These are phyloP conservation scores for Folsomia candida DNA, from an alignment of 2,888 invertebrate species.

Conservation along the genomic window DNA sequence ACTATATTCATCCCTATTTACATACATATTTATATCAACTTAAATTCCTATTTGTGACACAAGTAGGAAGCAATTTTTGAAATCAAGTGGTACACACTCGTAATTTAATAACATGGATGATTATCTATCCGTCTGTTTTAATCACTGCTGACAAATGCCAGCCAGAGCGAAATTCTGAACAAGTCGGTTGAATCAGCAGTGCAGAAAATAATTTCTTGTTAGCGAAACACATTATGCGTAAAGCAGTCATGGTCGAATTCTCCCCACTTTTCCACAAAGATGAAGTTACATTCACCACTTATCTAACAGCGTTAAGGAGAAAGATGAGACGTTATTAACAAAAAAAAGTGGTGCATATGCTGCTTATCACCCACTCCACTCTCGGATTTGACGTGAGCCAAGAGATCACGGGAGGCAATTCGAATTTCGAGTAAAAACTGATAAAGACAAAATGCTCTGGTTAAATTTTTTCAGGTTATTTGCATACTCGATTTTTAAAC, in stretches of 20 bases:
- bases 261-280: neutral
- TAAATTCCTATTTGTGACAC: neutral
- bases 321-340: too few species aligned
- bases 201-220: neutral
- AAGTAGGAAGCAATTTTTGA: neutral
- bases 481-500: neutral
- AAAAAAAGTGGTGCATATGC: constrained; percentile 5
- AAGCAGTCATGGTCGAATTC: neutral
- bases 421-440: neutral
- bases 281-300: neutral
- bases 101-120: too few species aligned
- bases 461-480: neutral
- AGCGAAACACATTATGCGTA: neutral
- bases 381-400: neutral
- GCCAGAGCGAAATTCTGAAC: neutral
- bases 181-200: neutral
- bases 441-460: neutral
- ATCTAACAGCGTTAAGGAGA: too few species aligned
- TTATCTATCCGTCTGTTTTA: too few species aligned
- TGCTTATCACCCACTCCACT: constrained; percentile 14
- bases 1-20: too few species aligned
- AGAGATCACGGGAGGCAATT: neutral
- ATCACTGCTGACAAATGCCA: too few species aligned
- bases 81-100: too few species aligned
- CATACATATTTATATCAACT: neutral